These are phyloP conservation scores for Amphipoea lucens DNA, from an alignment of 2,888 invertebrate genomes.

Conservation along the genomic window DNA sequence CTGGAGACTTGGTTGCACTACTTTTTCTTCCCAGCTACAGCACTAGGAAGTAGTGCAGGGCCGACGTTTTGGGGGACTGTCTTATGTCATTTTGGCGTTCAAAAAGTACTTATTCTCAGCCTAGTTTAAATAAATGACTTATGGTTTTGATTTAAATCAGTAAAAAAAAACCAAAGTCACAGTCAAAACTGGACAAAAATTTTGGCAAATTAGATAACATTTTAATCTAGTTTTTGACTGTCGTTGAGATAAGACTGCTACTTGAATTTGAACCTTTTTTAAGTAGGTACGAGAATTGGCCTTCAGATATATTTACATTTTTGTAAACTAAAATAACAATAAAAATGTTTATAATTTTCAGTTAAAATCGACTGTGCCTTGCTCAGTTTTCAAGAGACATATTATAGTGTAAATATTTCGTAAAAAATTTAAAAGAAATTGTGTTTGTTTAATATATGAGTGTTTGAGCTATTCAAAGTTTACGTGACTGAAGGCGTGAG, in stretches of 20 bases:
- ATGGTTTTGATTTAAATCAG: no score
- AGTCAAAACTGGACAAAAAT: no score
- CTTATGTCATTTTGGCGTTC: no score
- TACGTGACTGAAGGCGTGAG: conserved; percentile 40
- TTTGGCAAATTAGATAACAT: no score
- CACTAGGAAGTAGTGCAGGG: no score
- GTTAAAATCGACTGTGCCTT: neutral
- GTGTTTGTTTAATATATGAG: conserved; percentile 21
- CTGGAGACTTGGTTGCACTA: no score
- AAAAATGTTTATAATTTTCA: neutral
- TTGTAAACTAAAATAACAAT: neutral
- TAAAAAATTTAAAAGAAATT: neutral
- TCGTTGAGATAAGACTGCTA: neutral
- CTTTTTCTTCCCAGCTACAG: no score
- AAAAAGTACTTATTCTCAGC: no score
- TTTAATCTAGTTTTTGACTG: neutral
- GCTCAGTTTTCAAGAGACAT: neutral
- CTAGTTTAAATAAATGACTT: no score
- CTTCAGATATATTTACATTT: neutral
- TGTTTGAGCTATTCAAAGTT: conserved; percentile 32
- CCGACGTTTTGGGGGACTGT: no score
- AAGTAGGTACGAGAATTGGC: neutral
- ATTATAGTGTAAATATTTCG: conserved; percentile 13
- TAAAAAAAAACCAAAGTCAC: neutral
- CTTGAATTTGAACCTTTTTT: neutral